phyloP scores from a whole-genome alignment of 2,113 vertebrate species.

The Silurus asotus region DNA sequence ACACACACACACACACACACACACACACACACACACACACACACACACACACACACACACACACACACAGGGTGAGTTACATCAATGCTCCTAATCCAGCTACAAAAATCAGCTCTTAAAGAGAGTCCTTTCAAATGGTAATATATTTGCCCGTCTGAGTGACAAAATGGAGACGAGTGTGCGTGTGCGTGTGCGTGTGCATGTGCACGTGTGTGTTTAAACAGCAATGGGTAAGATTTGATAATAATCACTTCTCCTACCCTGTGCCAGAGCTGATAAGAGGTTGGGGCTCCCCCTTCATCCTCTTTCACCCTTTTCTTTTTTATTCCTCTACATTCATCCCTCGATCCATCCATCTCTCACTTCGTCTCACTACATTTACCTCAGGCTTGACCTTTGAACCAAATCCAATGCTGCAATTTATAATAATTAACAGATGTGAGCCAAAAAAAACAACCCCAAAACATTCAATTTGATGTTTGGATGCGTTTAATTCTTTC shows the following conservation, averaged over 20 bases:
- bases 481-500: background rate
- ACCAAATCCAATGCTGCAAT: conserved; percentile 3
- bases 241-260: conserved; percentile 77
- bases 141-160: conserved; percentile 71
- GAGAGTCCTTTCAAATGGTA: conserved; percentile 74
- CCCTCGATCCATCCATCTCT: background rate
- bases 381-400: background rate
- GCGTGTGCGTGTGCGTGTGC: conserved; percentile 28
- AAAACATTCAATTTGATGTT: background rate
- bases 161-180: conserved; percentile 43
- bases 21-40: conserved; percentile 27
- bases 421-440: background rate
- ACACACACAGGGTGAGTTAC: conserved; percentile 54
- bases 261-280: conserved; percentile 75
- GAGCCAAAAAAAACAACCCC: background rate
- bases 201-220: conserved; percentile 25
- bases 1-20: conserved; percentile 41
- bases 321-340: background rate
- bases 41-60: conserved; percentile 40
- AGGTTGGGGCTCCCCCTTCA: conserved; percentile 59
- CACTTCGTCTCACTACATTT: background rate
- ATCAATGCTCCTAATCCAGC: conserved; percentile 64
- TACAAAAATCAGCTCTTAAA: conserved; percentile 61
- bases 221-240: conserved; percentile 73
- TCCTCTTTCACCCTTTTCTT: conserved; percentile 39